Percentiles rank a stretch among this genome's conserved stretches.
Evolutionary conservation across 2,797 vertebrate genomes (phyloP).

Genomic region (Natrix natrix): DNA sequence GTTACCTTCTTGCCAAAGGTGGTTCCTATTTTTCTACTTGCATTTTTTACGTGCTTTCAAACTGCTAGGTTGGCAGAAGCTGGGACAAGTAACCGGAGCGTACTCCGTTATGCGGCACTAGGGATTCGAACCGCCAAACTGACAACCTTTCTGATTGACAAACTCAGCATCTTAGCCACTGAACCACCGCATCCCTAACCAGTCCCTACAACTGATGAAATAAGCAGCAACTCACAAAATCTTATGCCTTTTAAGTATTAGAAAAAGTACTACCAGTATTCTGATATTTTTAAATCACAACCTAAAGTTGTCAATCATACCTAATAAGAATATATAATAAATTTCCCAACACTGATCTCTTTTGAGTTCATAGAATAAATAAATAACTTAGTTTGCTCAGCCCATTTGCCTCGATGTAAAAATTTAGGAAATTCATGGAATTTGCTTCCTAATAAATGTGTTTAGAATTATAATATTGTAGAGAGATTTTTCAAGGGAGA

Average conservation of each 20-base stretch:
- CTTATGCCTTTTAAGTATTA: background rate
- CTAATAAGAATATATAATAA: background rate
- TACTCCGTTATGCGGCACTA: no score
- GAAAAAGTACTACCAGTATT: background rate
- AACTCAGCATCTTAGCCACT: no score
- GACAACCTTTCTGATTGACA: no score
- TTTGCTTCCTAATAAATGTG: background rate
- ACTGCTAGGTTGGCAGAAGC: no score
- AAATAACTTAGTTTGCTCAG: background rate
- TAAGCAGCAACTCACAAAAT: background rate
- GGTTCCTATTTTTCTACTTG: no score
- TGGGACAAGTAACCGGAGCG: no score
- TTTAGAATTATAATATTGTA: background rate
- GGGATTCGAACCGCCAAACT: no score
- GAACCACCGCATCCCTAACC: background rate
- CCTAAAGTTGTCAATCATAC: background rate
- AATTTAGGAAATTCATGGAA: background rate
- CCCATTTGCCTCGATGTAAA: background rate
- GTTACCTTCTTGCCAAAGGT: no score
- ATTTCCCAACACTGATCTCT: background rate
- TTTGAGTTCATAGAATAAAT: background rate
- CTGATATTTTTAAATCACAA: background rate
- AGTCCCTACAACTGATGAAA: background rate
- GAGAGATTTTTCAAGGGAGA: background rate
- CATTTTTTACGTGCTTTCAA: no score